phyloP scores from a whole-genome alignment of 2,113 vertebrate genomes.

The Dolichallabes microphthalmus region DNA sequence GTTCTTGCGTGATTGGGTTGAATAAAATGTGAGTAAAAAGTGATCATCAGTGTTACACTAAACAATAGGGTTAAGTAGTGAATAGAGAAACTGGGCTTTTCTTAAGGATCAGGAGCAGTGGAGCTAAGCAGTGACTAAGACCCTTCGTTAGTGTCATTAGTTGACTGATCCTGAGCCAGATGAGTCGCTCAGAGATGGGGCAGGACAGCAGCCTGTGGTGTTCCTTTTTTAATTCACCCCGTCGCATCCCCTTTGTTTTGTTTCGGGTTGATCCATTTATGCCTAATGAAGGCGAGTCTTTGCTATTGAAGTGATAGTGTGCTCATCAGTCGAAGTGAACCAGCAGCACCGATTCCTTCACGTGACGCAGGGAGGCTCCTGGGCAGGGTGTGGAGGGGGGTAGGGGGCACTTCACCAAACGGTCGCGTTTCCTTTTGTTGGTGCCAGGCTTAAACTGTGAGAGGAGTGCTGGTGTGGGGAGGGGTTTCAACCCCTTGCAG shows the following conservation, averaged over 20 bases:
- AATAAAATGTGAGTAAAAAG: neutral
- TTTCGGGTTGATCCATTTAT: neutral
- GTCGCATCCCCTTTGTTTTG: neutral
- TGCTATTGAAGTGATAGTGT: neutral
- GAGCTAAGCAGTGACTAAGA: neutral
- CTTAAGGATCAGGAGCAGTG: neutral
- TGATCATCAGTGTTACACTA: neutral
- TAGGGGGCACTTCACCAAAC: slow-evolving; percentile 35
- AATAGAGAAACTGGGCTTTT: neutral
- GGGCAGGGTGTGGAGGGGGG: slow-evolving; percentile 36
- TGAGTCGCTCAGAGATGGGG: neutral
- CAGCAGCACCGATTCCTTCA: neutral
- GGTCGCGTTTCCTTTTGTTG: slow-evolving; percentile 42
- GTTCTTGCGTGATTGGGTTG: neutral
- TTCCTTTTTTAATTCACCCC: neutral
- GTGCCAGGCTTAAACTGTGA: slow-evolving; percentile 29
- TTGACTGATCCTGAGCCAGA: neutral
- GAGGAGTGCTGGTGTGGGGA: slow-evolving; percentile 12
- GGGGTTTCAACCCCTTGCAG: slow-evolving; percentile 42
- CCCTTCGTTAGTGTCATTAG: slow-evolving; percentile 20
- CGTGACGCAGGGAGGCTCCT: slow-evolving; percentile 9
- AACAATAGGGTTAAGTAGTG: neutral
- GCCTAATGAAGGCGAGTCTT: neutral
- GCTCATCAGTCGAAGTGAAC: slow-evolving; percentile 2
- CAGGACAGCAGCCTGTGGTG: slow-evolving; percentile 2